Conservation (phyloP, 2,113 vertebrate species). For the Tonatia bakeri region DNA sequence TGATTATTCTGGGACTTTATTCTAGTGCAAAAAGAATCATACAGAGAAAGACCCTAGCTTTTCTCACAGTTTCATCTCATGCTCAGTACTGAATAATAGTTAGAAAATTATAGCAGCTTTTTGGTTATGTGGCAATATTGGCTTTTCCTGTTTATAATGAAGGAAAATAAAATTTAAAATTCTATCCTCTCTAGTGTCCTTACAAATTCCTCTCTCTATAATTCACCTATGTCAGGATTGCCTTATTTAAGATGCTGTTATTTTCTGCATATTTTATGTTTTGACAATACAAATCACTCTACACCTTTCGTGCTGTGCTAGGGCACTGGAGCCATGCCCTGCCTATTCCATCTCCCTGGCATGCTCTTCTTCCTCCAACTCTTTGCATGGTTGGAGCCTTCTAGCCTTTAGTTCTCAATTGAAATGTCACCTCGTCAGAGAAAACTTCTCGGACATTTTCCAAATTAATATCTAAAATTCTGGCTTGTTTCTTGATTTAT, state of each 20-base stretch:
- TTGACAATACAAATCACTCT: neutral
- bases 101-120: neutral
- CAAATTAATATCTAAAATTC: neutral
- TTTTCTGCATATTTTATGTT: neutral
- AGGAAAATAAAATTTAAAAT: slow-evolving; percentile 31
- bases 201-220: neutral
- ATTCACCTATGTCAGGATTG: neutral
- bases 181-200: neutral
- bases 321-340: neutral
- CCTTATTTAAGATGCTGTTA: neutral
- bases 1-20: slow-evolving; percentile 49
- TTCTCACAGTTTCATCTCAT: neutral
- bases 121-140: neutral
- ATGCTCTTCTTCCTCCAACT: neutral
- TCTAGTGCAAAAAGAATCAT: slow-evolving; percentile 36
- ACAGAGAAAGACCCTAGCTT: slow-evolving; percentile 36
- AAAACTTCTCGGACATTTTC: neutral
- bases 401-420: neutral
- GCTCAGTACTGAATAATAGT: neutral
- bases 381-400: neutral
- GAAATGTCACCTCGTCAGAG: neutral
- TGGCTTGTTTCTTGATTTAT: neutral
- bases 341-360: neutral
- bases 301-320: neutral
- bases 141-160: slow-evolving; percentile 17